Conservation (phyloP, 2,888 invertebrate species). For the Listrodromus nycthemerus region DNA sequence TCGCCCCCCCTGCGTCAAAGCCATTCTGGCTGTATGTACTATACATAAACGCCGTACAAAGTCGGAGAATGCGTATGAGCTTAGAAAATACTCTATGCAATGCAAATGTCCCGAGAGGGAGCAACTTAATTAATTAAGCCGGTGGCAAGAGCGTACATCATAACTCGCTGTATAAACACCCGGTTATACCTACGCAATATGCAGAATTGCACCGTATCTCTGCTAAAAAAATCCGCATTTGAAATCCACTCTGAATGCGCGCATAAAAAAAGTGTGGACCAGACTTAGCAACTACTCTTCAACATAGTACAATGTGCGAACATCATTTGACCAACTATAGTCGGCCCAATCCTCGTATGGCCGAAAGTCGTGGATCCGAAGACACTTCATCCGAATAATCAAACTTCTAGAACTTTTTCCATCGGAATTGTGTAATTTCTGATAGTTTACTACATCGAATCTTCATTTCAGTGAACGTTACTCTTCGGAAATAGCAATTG, state of each 20-base stretch:
- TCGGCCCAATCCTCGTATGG: no score
- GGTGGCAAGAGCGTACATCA: conserved; percentile 53
- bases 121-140: conserved; percentile 80
- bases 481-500: no score
- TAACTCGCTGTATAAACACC: conserved; percentile 57
- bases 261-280: no score
- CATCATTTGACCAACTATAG: no score
- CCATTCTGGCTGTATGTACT: not conserved
- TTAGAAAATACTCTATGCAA: conserved; percentile 68
- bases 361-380: no score
- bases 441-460: no score
- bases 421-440: no score
- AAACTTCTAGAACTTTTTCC: no score
- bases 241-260: conserved; percentile 16
- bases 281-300: not conserved
- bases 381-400: no score
- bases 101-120: conserved; percentile 76
- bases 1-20: conserved; percentile 43
- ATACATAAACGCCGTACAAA: not conserved
- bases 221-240: conserved; percentile 11
- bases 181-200: not conserved
- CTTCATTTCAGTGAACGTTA: no score
- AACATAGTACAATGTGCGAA: not conserved
- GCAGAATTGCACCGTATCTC: not conserved
- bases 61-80: conserved; percentile 54